phyloP scores from a whole-genome alignment of 2,113 vertebrate species.

The Corydoras maculifer region DNA sequence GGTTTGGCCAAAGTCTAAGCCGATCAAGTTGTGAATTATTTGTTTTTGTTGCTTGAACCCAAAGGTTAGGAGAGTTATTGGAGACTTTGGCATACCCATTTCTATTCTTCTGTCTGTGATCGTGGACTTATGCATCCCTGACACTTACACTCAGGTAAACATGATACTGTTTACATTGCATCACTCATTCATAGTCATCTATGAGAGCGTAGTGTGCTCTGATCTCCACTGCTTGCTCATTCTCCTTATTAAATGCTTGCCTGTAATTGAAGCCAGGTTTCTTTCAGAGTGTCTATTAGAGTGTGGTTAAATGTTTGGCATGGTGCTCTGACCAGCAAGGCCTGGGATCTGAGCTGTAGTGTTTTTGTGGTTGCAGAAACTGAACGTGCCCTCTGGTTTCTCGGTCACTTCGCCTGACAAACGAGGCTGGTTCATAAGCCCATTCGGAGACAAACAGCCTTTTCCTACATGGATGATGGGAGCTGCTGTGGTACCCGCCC shows the following conservation, averaged over 20 bases:
- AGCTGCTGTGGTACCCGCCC: conserved; percentile 85
- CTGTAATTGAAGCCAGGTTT: conserved; percentile 42
- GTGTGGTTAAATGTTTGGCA: conserved; percentile 37
- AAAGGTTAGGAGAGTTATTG: conserved; percentile 89
- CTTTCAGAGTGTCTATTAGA: conserved; percentile 33
- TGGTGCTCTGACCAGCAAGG: conserved; percentile 16
- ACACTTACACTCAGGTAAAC: conserved; percentile 90
- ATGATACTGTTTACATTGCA: background rate
- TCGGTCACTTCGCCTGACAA: conserved; percentile 91
- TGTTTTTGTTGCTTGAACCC: conserved; percentile 1
- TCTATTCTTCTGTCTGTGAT: conserved; percentile 92
- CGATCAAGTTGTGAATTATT: background rate
- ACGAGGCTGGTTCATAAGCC: conserved; percentile 92
- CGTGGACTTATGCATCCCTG: conserved; percentile 81
- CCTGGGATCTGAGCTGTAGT: conserved; percentile 24
- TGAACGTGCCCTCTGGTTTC: conserved; percentile 89
- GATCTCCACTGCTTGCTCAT: conserved; percentile 22
- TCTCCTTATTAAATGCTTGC: conserved; percentile 36
- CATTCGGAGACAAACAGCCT: conserved; percentile 80
- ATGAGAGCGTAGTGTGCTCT: conserved; percentile 1
- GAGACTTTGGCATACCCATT: conserved; percentile 96
- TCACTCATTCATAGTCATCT: too few species aligned
- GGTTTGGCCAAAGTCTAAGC: too few species aligned
- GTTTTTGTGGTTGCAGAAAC: conserved; percentile 70
- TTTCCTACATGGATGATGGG: conserved; percentile 98